Conservation (phyloP, 2,888 invertebrate species). For the Cartodere bifasciata region DNA sequence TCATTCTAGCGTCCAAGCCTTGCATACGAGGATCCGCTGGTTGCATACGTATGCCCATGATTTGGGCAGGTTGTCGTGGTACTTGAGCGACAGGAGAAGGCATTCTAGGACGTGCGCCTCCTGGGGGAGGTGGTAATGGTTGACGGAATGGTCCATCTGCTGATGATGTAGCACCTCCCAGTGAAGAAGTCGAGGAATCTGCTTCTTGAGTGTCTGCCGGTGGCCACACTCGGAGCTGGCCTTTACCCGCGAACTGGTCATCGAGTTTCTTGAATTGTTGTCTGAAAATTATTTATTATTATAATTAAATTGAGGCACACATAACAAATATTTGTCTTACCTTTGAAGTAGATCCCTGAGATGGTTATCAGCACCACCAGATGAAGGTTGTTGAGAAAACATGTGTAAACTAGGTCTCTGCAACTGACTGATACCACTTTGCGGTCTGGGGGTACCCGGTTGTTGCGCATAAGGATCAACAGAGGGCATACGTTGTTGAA, state of each 20-base stretch:
- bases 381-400: slow-evolving; percentile 35
- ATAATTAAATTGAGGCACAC: no score
- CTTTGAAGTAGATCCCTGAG: slow-evolving; percentile 68
- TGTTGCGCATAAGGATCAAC: slow-evolving; percentile 41
- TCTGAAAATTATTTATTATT: no score
- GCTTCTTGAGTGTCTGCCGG: slow-evolving; percentile 27
- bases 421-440: slow-evolving; percentile 25
- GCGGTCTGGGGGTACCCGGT: slow-evolving; percentile 42
- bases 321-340: no score
- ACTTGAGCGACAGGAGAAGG: slow-evolving; percentile 27
- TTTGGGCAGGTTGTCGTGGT: slow-evolving; percentile 24
- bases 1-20: slow-evolving; percentile 40
- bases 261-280: slow-evolving; percentile 50
- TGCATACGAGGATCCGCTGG: slow-evolving; percentile 37
- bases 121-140: slow-evolving; percentile 48
- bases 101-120: slow-evolving; percentile 40
- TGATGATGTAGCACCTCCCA: slow-evolving; percentile 24
- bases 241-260: slow-evolving; percentile 29
- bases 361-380: slow-evolving; percentile 53
- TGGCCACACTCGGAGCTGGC: slow-evolving; percentile 42
- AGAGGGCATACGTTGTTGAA: slow-evolving; percentile 23
- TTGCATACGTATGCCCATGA: slow-evolving; percentile 26
- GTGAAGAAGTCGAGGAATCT: slow-evolving; percentile 20
- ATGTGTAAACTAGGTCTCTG: slow-evolving; percentile 30
- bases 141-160: slow-evolving; percentile 55